Conservation (phyloP, 2,797 vertebrate species). For the Syngnathus acus region DNA sequence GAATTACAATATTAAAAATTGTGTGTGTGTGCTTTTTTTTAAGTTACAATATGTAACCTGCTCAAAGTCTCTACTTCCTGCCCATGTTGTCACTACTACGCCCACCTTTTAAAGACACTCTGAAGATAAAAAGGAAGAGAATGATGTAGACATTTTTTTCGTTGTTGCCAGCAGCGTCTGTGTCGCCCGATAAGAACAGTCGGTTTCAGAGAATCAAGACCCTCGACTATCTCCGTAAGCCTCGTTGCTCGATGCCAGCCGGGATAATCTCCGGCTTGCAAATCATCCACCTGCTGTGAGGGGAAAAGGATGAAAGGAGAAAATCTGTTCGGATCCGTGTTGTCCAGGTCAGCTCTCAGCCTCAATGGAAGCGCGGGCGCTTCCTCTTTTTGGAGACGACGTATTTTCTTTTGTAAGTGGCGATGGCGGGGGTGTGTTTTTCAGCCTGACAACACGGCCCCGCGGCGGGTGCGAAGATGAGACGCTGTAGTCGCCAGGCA, state of each 20-base stretch:
- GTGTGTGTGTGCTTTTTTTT: not conserved
- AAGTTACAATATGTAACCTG: not conserved
- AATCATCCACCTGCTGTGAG: constrained; percentile 37
- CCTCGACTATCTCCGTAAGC: constrained; percentile 53
- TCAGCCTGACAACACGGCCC: constrained; percentile 37
- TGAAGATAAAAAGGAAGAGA: constrained; percentile 7
- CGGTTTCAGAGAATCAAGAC: constrained; percentile 51
- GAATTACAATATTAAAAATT: not conserved
- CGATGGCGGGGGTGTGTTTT: constrained; percentile 18
- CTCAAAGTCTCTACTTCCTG: not conserved
- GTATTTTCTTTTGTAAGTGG: constrained; percentile 32
- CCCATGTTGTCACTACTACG: not conserved
- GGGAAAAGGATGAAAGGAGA: constrained; percentile 31
- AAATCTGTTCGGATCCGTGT: constrained; percentile 43
- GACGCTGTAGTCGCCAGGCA: constrained; percentile 29
- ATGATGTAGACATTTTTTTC: constrained; percentile 27
- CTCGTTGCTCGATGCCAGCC: constrained; percentile 31
- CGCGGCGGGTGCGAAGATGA: constrained; percentile 43
- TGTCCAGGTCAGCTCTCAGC: constrained; percentile 28
- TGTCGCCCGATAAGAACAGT: constrained; percentile 47
- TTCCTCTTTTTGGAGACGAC: constrained; percentile 26
- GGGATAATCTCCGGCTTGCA: constrained; percentile 40
- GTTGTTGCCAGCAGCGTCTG: constrained; percentile 34
- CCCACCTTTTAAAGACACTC: not conserved
- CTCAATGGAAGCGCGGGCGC: constrained; percentile 17